Percentiles rank a stretch among this genome's conserved stretches.
Evolutionary conservation across 2,113 vertebrate genomes (phyloP).

Genomic region (Redunca redunca): DNA sequence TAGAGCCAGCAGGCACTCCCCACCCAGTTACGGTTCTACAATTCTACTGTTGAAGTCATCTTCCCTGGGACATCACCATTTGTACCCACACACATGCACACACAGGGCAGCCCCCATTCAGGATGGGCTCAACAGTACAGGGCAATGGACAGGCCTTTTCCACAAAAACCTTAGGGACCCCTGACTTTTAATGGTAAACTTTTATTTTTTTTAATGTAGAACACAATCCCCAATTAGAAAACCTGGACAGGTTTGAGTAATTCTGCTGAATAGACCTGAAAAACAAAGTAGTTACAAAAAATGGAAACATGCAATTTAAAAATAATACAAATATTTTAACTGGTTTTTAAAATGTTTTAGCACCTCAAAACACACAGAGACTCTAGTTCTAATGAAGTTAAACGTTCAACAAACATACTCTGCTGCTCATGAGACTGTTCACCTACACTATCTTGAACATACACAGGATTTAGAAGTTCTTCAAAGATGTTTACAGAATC

Average conservation of each 20-base stretch:
- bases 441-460: background rate
- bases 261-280: conserved; percentile 63
- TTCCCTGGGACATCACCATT: background rate
- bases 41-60: background rate
- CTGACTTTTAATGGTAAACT: background rate
- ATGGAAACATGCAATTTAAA: conserved; percentile 51
- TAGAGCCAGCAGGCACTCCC: conserved; percentile 21
- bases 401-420: background rate
- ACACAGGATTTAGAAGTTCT: background rate
- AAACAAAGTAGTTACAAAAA: conserved; percentile 69
- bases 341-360: conserved; percentile 13
- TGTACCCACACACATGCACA: background rate
- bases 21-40: background rate
- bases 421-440: background rate
- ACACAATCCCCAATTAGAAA: conserved; percentile 41
- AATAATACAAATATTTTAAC: conserved; percentile 41
- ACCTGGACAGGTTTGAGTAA: conserved; percentile 42
- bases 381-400: background rate
- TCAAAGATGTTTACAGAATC: conserved; percentile 1
- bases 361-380: conserved; percentile 9
- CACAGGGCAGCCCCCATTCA: background rate
- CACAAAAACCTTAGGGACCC: background rate
- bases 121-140: background rate
- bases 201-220: conserved; percentile 24
- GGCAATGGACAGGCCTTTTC: background rate